phyloP scores from a whole-genome alignment of 2,888 invertebrate species.

The Aquatica leii region DNA sequence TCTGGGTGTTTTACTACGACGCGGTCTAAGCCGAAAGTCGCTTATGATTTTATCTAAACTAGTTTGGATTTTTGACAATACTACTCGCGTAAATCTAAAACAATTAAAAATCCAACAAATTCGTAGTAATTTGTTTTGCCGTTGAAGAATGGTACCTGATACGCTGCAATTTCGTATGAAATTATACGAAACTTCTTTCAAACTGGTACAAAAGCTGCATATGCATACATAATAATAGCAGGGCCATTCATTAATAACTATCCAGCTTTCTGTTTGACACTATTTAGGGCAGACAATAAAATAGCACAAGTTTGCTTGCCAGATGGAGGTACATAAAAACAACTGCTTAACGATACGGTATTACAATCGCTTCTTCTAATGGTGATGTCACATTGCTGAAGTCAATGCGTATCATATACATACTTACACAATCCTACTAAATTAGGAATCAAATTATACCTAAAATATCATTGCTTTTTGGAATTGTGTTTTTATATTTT shows the following conservation, averaged over 20 bases:
- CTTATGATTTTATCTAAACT: background rate
- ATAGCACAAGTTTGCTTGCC: conserved; percentile 41
- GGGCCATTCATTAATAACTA: conserved; percentile 31
- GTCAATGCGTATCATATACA: too few relatives aligned
- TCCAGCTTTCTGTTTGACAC: conserved; percentile 38
- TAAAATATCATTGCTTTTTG: too few relatives aligned
- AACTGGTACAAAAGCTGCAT: conserved; percentile 12
- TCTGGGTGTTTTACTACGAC: too few relatives aligned
- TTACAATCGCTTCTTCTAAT: too few relatives aligned
- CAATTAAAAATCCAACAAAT: background rate
- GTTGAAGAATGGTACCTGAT: background rate
- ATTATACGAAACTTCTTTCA: conserved; percentile 23
- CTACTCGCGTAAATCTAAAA: background rate
- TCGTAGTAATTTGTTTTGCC: background rate
- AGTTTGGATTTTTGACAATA: background rate
- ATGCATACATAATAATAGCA: conserved; percentile 41
- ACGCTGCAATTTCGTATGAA: background rate
- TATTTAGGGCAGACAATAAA: conserved; percentile 46
- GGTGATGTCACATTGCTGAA: too few relatives aligned
- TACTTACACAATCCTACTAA: too few relatives aligned
- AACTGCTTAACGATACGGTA: too few relatives aligned
- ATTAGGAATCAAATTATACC: too few relatives aligned
- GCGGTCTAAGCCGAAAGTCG: too few relatives aligned
- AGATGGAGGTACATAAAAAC: too few relatives aligned
- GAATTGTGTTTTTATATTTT: too few relatives aligned